A percentile compares a stretch with the other conserved stretches of the same genome.
Conservation (phyloP, 1,140 invertebrate species). For the Lanistes nyassanus region DNA sequence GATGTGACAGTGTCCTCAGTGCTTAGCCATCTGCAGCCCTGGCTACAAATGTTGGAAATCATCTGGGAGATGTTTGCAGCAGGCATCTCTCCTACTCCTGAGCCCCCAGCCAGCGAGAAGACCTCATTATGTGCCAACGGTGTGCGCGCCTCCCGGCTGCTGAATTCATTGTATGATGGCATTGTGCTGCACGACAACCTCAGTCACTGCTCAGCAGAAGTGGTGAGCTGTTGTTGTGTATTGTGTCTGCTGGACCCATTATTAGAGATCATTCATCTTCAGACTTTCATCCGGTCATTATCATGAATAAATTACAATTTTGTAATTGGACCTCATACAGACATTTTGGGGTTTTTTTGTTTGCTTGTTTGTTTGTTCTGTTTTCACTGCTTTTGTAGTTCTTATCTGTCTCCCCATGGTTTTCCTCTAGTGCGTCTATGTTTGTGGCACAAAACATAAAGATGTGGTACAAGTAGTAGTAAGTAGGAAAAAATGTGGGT, state of each 20-base stretch:
- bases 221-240: slow-evolving; percentile 29
- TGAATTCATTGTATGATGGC: slow-evolving; percentile 47
- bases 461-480: no score
- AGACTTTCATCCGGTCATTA: background rate
- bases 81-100: slow-evolving; percentile 38
- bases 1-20: slow-evolving; percentile 40
- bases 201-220: slow-evolving; percentile 23
- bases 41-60: slow-evolving; percentile 42
- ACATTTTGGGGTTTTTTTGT: no score
- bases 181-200: slow-evolving; percentile 38
- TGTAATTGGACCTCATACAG: no score
- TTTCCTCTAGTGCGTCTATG: background rate
- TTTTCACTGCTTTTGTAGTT: background rate
- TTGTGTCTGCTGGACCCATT: background rate
- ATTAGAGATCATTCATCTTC: background rate
- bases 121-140: slow-evolving; percentile 22
- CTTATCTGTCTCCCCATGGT: background rate
- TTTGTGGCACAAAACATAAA: background rate
- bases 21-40: slow-evolving; percentile 31
- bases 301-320: no score
- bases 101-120: slow-evolving; percentile 13
- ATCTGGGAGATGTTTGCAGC: slow-evolving; percentile 44
- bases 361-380: background rate
- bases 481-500: no score
- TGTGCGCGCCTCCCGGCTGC: slow-evolving; percentile 44